Conservation (phyloP, 2,113 vertebrate genomes). For the Talpa occidentalis region DNA sequence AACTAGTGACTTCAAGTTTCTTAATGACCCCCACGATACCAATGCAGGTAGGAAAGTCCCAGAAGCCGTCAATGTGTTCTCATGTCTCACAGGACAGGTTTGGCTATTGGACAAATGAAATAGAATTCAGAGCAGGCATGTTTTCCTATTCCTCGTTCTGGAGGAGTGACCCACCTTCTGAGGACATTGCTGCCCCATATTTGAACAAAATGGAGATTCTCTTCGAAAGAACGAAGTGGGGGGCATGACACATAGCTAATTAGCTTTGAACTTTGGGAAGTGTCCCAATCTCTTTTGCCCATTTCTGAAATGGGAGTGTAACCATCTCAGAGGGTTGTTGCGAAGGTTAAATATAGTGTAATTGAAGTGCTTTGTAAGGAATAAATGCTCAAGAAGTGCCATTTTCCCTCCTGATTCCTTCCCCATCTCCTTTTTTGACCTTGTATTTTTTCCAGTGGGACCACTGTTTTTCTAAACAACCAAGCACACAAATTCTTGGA, state of each 20-base stretch:
- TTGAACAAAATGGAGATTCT: constrained; percentile 24
- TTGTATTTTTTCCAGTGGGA: neutral
- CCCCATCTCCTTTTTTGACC: neutral
- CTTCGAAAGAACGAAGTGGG: neutral
- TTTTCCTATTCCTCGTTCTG: neutral
- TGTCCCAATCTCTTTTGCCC: constrained; percentile 17
- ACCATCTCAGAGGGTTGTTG: neutral
- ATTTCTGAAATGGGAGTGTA: neutral
- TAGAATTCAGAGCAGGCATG: neutral
- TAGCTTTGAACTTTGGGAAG: constrained; percentile 34
- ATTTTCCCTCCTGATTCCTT: neutral
- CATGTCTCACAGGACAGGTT: neutral
- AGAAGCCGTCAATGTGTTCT: neutral
- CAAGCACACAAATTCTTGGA: neutral
- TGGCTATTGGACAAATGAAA: neutral
- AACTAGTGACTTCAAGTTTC: neutral
- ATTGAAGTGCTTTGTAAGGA: constrained; percentile 25
- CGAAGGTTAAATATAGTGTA: neutral
- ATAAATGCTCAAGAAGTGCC: neutral
- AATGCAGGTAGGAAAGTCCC: neutral
- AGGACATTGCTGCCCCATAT: neutral
- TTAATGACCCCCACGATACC: neutral
- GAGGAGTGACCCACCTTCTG: neutral
- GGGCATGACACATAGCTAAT: neutral
- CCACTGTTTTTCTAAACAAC: neutral